Evolutionary conservation across 2,113 vertebrate species (phyloP).

Genomic region (Oxyura jamaicensis): DNA sequence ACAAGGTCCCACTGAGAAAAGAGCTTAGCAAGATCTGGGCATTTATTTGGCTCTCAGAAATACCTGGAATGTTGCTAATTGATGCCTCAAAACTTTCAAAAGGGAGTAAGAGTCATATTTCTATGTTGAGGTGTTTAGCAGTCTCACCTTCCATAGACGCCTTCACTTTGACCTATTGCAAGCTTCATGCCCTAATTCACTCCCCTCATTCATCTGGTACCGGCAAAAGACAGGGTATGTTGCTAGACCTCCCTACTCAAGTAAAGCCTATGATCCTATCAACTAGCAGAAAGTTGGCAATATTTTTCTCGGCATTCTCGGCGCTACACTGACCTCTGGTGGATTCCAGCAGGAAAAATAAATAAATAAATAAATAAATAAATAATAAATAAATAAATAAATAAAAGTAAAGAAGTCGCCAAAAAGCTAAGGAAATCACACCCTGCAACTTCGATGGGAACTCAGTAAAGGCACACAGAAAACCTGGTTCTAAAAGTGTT

Average conservation of each 20-base stretch:
- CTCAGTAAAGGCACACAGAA: background rate
- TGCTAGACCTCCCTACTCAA: background rate
- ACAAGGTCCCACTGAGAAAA: background rate
- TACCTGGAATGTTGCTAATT: background rate
- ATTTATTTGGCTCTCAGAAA: background rate
- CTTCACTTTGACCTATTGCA: background rate
- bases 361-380: background rate
- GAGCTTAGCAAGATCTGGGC: background rate
- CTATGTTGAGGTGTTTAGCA: background rate
- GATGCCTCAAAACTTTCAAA: background rate
- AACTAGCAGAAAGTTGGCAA: background rate
- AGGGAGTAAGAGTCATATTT: background rate
- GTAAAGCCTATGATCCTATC: background rate
- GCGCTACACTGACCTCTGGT: conserved; percentile 59
- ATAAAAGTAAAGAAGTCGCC: accelerated
- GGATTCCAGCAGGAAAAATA: background rate
- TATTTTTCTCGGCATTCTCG: background rate
- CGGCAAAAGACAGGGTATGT: accelerated
- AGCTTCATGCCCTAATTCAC: background rate
- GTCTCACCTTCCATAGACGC: background rate
- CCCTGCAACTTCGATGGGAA: background rate
- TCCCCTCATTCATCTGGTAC: background rate
- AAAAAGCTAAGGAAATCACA: background rate
- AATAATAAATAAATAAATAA: background rate
- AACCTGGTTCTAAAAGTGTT: background rate